Conservation (phyloP, 2,797 vertebrate species). For the Perodicticus potto region DNA sequence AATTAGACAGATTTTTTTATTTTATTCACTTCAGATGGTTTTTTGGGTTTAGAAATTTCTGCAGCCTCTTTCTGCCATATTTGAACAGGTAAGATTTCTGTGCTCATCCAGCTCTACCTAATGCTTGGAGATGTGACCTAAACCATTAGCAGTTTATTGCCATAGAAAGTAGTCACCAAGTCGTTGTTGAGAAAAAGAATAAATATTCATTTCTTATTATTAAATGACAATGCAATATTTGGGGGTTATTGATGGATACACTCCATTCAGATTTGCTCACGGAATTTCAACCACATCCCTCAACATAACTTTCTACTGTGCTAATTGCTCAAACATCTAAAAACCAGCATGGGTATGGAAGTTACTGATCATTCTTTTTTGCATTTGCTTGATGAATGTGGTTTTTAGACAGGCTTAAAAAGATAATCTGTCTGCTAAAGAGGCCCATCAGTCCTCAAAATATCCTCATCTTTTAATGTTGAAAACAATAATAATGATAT, state of each 20-base stretch:
- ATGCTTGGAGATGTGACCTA: background rate
- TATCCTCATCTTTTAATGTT: slow-evolving; percentile 64
- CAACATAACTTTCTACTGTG: background rate
- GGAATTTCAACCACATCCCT: background rate
- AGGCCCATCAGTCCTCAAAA: slow-evolving; percentile 69
- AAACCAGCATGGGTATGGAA: background rate
- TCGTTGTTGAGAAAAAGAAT: slow-evolving; percentile 24
- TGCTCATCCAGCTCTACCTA: background rate
- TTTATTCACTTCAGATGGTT: background rate
- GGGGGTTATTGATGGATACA: background rate
- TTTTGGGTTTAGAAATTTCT: background rate
- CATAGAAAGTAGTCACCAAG: slow-evolving; percentile 7
- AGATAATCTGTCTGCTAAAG: slow-evolving; percentile 44
- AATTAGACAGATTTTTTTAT: background rate
- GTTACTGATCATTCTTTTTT: background rate
- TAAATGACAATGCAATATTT: background rate
- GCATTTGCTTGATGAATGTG: background rate
- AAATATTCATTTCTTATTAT: slow-evolving; percentile 27
- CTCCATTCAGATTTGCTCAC: background rate
- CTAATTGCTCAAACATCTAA: background rate
- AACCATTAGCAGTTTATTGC: background rate
- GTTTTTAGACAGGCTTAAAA: slow-evolving; percentile 40
- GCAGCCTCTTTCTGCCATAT: background rate
- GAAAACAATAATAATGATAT: slow-evolving; percentile 76
- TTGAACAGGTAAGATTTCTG: background rate